phyloP scores from a whole-genome alignment of 2,113 vertebrate genomes.

The Clarias batrachus region DNA sequence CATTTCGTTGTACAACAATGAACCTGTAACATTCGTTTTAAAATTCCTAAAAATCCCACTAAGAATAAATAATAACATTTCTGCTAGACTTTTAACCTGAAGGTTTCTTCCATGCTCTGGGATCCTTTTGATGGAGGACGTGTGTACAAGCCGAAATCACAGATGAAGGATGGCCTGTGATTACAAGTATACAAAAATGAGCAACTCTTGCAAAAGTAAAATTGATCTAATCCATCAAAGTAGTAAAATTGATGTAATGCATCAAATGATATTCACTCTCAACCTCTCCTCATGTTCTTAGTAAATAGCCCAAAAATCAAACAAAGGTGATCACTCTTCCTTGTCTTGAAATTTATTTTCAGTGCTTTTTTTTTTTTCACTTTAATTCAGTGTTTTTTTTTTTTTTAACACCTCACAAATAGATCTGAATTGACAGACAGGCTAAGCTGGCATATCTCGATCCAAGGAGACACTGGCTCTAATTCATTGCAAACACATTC shows the following conservation, averaged over 20 bases:
- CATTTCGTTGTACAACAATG: neutral
- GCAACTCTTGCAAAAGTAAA: neutral
- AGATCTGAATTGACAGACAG: constrained; percentile 8
- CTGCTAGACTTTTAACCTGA: neutral
- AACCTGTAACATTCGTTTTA: neutral
- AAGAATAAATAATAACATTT: neutral
- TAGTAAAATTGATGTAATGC: constrained; percentile 7
- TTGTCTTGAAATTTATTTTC: neutral
- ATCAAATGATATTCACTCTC: neutral
- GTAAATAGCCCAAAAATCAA: constrained; percentile 1
- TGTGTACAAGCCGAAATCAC: neutral
- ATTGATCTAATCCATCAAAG: constrained; percentile 22
- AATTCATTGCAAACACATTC: constrained; percentile 1
- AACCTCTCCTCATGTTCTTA: neutral
- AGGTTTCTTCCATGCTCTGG: neutral
- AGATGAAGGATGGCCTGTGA: constrained; percentile 16
- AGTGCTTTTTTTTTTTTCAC: neutral
- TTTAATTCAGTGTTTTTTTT: neutral
- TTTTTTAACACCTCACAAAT: constrained; percentile 5
- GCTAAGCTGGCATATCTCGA: neutral
- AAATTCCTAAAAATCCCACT: neutral
- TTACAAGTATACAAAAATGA: constrained; percentile 5
- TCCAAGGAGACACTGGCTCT: neutral
- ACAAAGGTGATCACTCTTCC: constrained; percentile 6
- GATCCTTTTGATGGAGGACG: neutral